Evolutionary conservation across 2,888 invertebrate species (phyloP).

Genomic region (Malachius bipustulatus): DNA sequence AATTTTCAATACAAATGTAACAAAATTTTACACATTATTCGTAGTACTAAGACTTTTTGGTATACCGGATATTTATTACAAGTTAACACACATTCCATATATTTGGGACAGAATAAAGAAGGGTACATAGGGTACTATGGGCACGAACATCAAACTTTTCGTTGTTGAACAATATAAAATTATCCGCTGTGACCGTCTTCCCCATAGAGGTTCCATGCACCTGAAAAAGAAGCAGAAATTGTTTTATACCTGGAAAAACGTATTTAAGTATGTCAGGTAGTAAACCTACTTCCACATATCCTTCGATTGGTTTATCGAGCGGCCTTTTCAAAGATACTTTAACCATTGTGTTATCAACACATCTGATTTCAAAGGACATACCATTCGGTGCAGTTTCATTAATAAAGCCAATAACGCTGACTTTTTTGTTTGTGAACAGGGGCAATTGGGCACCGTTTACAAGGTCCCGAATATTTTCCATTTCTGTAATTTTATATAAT

Average conservation of each 20-base stretch:
- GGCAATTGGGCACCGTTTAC: constrained; percentile 31
- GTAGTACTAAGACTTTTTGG: no score
- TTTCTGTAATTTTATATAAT: no score
- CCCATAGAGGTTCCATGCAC: constrained; percentile 24
- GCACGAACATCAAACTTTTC: constrained; percentile 24
- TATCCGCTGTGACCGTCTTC: constrained; percentile 22
- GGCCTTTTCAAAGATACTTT: constrained; percentile 29
- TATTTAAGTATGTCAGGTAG: background rate
- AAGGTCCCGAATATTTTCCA: constrained; percentile 26
- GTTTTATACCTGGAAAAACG: constrained; percentile 6
- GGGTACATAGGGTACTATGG: constrained; percentile 24
- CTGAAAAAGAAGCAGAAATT: constrained; percentile 17
- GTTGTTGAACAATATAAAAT: constrained; percentile 24
- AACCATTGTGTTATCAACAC: constrained; percentile 29
- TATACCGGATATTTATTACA: no score
- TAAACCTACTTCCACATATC: constrained; percentile 31
- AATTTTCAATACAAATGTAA: no score
- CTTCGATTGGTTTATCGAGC: constrained; percentile 25
- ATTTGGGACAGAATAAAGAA: constrained; percentile 24
- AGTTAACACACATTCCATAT: constrained; percentile 21
- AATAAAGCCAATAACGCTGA: constrained; percentile 30
- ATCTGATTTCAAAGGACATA: constrained; percentile 27
- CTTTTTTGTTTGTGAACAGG: constrained; percentile 27
- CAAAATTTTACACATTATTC: no score
- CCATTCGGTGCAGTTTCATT: constrained; percentile 26